Evolutionary conservation across 2,888 invertebrate species (phyloP).

Genomic region (Tortricodes alternella): DNA sequence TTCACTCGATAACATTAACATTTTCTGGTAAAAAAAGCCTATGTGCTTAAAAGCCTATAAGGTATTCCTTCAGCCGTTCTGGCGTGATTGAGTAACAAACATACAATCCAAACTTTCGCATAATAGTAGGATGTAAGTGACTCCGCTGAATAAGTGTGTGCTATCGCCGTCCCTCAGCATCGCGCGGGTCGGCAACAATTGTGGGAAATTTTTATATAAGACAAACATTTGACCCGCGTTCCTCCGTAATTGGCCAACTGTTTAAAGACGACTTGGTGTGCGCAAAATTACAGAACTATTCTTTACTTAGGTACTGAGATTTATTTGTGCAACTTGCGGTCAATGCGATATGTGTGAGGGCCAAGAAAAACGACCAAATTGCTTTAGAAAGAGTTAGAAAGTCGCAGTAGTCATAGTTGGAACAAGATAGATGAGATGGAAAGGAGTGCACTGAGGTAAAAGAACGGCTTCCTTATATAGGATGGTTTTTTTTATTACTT

Average conservation of each 20-base stretch:
- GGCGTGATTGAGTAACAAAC: too few species aligned
- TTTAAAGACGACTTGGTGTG: background rate
- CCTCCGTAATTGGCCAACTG: constrained; percentile 35
- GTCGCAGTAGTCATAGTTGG: too few species aligned
- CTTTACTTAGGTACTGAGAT: background rate
- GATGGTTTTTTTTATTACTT: too few species aligned
- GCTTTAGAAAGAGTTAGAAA: too few species aligned
- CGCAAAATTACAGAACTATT: background rate
- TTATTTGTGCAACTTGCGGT: background rate
- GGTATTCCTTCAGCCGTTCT: too few species aligned
- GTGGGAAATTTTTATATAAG: constrained; percentile 57
- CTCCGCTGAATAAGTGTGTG: background rate
- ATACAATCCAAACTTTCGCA: background rate
- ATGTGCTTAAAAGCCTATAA: too few species aligned
- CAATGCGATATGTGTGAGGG: background rate
- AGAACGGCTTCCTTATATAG: too few species aligned
- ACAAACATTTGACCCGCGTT: constrained; percentile 47
- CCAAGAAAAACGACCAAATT: too few species aligned
- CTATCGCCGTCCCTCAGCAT: constrained; percentile 23
- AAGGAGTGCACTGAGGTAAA: too few species aligned
- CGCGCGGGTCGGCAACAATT: constrained; percentile 58
- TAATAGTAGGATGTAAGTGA: background rate
- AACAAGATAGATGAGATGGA: too few species aligned
- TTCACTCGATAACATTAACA: too few species aligned
- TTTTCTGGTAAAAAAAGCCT: too few species aligned